These are phyloP conservation scores for Falco novaeseelandiae DNA, from an alignment of 2,797 vertebrate species.

Conservation along the genomic window DNA sequence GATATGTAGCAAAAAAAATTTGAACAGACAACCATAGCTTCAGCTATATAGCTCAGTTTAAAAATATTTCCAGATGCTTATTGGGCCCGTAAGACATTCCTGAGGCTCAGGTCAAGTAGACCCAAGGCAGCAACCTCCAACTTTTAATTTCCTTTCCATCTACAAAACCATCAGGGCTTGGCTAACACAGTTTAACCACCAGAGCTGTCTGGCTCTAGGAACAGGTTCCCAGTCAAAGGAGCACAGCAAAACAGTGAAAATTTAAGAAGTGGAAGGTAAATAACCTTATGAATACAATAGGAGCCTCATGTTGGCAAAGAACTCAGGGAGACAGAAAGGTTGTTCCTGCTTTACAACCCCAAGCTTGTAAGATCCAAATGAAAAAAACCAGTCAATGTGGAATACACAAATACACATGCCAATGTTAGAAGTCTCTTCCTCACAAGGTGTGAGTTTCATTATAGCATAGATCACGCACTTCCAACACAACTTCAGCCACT, in stretches of 20 bases:
- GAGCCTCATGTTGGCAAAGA: background rate
- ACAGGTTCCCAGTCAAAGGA: background rate
- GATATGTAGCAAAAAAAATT: background rate
- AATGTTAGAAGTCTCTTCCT: background rate
- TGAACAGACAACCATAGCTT: background rate
- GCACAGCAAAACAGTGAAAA: background rate
- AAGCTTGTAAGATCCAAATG: background rate
- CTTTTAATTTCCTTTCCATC: background rate
- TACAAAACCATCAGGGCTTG: background rate
- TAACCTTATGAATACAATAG: accelerated
- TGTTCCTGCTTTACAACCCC: background rate
- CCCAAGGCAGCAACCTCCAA: background rate
- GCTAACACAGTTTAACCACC: background rate
- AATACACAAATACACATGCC: background rate
- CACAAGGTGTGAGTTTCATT: accelerated
- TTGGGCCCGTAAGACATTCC: background rate
- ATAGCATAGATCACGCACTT: accelerated
- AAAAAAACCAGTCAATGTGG: background rate
- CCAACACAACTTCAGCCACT: background rate
- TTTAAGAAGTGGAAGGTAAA: background rate
- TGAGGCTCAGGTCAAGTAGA: slow-evolving; percentile 19
- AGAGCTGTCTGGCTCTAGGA: background rate
- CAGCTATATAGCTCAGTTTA: background rate
- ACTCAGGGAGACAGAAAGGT: background rate
- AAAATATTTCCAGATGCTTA: background rate